Evolutionary conservation across 92 coral and sea anemone genomes (phyloP), one percentile per base, ranked within the genome.

Genomic region (Paramuricea clavata): DNA sequence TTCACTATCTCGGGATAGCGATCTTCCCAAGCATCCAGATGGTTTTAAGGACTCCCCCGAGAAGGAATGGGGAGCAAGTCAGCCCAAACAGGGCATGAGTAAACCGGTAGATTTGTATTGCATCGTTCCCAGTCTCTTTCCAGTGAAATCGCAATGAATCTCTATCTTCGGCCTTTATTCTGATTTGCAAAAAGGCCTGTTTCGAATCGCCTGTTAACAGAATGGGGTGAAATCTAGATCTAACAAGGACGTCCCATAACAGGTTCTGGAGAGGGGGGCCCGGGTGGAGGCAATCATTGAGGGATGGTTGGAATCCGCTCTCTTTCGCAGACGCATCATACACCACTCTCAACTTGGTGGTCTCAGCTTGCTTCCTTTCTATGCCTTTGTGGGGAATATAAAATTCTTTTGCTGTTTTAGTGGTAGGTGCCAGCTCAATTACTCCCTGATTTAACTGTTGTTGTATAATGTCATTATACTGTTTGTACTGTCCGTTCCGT

Each of bases 311-410:
- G 44, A 10, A 39, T 10, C 44, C 44, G 44, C 44, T 4, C 44
- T 89, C 92, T 72, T 62, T 82, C 3, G 93, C 89, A 23, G 91
- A 90, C 35, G 93, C 88, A 8, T 87, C 93, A 19, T 90, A 90
- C 1, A 87, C 92, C 0, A 87, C 75, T 47, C 90, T 81, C 87
- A 81, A 87, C 76, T 90, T 90, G 2, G 92, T 93, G 10, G 88
- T 84, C 43, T 90, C 88, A 25, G 90, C 92, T 26, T 69, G 86
- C 70, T 93, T 93, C 44, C 90, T 84, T 35, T 81, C 82, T 0
- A 87, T 93, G 26, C 90, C 90, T 26, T 92, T 92, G 85, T 90
- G 92, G 32, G 93, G 93, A 36, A 90, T 90, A 83, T 83, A 73
- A 81, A 90, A 83, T 36, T 92, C 92, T 50, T 80, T 31, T 49